A percentile compares a stretch with the other conserved stretches of the same genome.
phyloP scores from a whole-genome alignment of 2,888 invertebrate species.

The Aquatica leii region DNA sequence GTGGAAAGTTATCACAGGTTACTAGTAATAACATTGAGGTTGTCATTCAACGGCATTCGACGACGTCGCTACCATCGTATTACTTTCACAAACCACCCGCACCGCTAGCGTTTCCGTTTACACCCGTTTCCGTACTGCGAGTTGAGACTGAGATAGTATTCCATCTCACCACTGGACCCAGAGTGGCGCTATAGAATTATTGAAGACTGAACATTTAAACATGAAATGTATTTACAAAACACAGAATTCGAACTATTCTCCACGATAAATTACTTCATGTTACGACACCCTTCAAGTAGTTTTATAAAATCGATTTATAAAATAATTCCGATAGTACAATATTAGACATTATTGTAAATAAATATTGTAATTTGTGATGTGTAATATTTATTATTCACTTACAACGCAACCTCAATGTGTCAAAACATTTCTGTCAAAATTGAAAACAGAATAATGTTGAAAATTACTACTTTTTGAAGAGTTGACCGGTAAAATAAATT shows the following conservation, averaged over 20 bases:
- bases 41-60: constrained; percentile 24
- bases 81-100: constrained; percentile 35
- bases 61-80: constrained; percentile 34
- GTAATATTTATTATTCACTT: not conserved
- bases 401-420: not conserved
- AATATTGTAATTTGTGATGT: not conserved
- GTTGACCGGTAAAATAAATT: too few species aligned
- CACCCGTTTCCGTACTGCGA: constrained; percentile 48
- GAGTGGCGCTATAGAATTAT: constrained; percentile 39
- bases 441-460: too few species aligned
- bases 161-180: constrained; percentile 42
- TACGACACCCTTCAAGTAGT: constrained; percentile 18
- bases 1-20: constrained; percentile 26
- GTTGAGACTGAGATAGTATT: constrained; percentile 40
- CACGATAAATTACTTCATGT: constrained; percentile 13
- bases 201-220: constrained; percentile 6
- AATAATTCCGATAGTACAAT: not conserved
- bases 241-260: constrained; percentile 12
- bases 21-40: constrained; percentile 25
- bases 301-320: constrained; percentile 18
- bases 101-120: constrained; percentile 45
- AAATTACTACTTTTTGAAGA: too few species aligned
- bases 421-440: constrained; percentile 1
- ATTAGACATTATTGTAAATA: constrained; percentile 2
- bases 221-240: constrained; percentile 20